These are phyloP conservation scores for Parambassis ranga DNA, from an alignment of 2,797 vertebrate genomes.

Conservation along the genomic window DNA sequence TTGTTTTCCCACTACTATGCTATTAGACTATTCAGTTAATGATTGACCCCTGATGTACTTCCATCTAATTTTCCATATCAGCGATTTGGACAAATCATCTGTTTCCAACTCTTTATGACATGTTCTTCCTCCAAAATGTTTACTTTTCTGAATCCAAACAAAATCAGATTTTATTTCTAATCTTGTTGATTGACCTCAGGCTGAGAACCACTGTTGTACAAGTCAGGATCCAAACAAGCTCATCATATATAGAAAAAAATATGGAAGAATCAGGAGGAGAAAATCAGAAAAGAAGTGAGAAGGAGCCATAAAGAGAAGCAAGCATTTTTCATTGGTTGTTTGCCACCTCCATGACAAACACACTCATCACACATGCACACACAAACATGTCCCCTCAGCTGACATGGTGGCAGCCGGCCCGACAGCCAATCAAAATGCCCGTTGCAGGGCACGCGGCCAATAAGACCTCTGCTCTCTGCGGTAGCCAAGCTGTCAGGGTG, in stretches of 20 bases:
- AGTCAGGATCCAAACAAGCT: background rate
- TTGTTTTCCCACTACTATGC: too few relatives aligned
- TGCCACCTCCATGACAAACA: constrained; percentile 21
- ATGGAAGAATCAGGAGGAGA: background rate
- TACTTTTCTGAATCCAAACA: too few relatives aligned
- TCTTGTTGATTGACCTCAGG: too few relatives aligned
- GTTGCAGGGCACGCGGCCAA: constrained; percentile 54
- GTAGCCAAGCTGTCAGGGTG: constrained; percentile 63
- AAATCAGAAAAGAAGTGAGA: background rate
- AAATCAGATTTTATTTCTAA: too few relatives aligned
- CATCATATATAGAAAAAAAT: background rate
- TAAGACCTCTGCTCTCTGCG: constrained; percentile 59
- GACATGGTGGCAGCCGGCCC: constrained; percentile 46
- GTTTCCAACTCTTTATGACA: too few relatives aligned
- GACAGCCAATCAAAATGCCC: constrained; percentile 60
- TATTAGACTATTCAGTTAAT: too few relatives aligned
- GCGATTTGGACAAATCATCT: too few relatives aligned
- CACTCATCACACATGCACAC: background rate
- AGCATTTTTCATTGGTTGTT: constrained; percentile 8
- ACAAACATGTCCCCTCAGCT: constrained; percentile 45
- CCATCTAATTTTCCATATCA: too few relatives aligned
- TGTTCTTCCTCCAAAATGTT: too few relatives aligned
- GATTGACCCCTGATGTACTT: too few relatives aligned
- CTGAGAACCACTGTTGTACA: background rate
- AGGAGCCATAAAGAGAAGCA: background rate